A percentile compares a stretch with the other conserved stretches of the same genome.
Conservation (phyloP, 2,113 vertebrate species). For the Nannospalax galili region DNA sequence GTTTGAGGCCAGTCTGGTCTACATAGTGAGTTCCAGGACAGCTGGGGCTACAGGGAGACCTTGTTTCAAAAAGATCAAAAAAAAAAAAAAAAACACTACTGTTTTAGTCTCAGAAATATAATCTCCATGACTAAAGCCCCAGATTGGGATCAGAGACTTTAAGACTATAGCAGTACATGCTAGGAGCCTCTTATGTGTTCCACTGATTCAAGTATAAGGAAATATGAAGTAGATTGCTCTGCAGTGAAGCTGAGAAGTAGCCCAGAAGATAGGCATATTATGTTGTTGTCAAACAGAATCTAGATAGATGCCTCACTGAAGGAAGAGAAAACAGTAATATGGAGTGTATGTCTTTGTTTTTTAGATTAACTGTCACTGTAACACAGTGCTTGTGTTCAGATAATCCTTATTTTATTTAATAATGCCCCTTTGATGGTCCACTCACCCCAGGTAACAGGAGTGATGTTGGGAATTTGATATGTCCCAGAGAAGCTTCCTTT, state of each 20-base stretch:
- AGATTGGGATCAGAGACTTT: not conserved
- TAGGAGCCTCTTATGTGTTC: not conserved
- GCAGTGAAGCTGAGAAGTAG: not conserved
- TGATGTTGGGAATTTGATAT: not conserved
- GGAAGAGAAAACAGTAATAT: not conserved
- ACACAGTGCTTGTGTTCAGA: not conserved
- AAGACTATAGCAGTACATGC: not conserved
- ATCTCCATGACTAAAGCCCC: not conserved
- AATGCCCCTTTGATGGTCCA: not conserved
- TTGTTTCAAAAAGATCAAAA: too few species aligned
- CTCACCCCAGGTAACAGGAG: not conserved
- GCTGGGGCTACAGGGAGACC: too few species aligned
- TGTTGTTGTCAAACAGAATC: not conserved
- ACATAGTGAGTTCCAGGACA: too few species aligned
- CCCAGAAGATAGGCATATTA: not conserved
- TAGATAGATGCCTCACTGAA: not conserved
- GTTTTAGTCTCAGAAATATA: not conserved
- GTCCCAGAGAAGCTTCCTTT: not conserved
- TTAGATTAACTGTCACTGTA: not conserved
- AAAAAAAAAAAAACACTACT: too few species aligned
- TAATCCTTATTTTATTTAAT: not conserved
- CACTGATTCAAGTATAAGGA: not conserved
- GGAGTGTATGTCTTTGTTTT: not conserved
- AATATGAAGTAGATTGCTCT: not conserved
- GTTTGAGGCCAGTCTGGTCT: too few species aligned